phyloP scores from a whole-genome alignment of 2,888 invertebrate genomes.

The Torymus tubicola region DNA sequence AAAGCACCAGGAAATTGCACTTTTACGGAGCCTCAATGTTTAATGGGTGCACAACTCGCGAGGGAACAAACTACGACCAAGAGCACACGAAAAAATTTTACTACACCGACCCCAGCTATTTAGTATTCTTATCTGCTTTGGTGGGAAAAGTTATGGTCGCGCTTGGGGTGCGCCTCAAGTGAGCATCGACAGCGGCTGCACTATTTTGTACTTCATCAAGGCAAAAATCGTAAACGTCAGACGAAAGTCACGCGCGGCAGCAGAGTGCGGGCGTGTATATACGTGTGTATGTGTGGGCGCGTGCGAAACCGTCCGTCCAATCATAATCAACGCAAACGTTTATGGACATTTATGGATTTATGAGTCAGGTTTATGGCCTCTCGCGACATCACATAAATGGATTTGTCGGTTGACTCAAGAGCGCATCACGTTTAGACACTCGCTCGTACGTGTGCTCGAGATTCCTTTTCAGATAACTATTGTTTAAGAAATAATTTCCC shows the following conservation, averaged over 20 bases:
- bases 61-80: too few species aligned
- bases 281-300: too few species aligned
- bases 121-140: too few species aligned
- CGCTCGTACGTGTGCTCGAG: background rate
- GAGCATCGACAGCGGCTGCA: too few species aligned
- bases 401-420: slow-evolving; percentile 29
- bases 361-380: slow-evolving; percentile 49
- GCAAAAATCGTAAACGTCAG: slow-evolving; percentile 31
- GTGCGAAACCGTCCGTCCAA: slow-evolving; percentile 15
- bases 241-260: background rate
- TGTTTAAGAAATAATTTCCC: slow-evolving; percentile 45
- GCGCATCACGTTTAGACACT: too few species aligned
- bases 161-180: background rate
- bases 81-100: too few species aligned
- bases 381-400: slow-evolving; percentile 48
- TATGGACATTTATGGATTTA: slow-evolving; percentile 45
- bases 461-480: slow-evolving; percentile 47
- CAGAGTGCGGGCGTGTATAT: background rate
- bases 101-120: too few species aligned
- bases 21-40: too few species aligned
- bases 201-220: background rate
- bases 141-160: background rate
- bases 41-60: too few species aligned
- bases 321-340: slow-evolving; percentile 39
- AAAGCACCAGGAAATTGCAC: too few species aligned